Evolutionary conservation across 2,113 vertebrate species (phyloP).

Genomic region (Notarius quadriscutis): DNA sequence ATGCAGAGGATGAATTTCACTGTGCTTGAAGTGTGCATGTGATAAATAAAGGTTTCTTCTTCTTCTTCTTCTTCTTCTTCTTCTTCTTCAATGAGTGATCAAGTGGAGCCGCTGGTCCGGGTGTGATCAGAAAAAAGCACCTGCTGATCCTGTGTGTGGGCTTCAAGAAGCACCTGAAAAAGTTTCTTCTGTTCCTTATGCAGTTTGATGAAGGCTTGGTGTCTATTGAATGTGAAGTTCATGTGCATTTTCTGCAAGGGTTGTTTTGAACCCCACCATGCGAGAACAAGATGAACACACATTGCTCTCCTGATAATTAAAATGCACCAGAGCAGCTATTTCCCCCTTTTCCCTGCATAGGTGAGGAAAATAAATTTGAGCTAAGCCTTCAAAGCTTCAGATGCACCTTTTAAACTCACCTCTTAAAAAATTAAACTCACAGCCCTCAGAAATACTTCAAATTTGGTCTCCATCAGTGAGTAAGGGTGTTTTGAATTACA

Average conservation of each 20-base stretch:
- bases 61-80: too few species aligned
- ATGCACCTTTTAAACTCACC: neutral
- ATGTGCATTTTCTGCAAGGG: neutral
- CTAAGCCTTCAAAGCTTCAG: neutral
- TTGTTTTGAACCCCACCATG: neutral
- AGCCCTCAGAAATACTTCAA: neutral
- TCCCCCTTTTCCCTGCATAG: neutral
- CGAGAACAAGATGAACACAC: neutral
- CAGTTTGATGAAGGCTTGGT: neutral
- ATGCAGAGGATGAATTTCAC: too few species aligned
- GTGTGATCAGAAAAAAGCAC: too few species aligned
- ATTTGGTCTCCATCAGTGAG: conserved; percentile 25
- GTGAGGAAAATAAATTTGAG: conserved; percentile 1
- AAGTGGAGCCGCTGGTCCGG: too few species aligned
- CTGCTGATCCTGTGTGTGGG: too few species aligned
- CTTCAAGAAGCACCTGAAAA: too few species aligned
- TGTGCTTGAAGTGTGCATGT: too few species aligned
- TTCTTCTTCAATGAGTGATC: too few species aligned
- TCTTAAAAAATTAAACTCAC: conserved; percentile 5
- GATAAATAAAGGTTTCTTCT: too few species aligned
- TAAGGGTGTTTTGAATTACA: conserved; percentile 23
- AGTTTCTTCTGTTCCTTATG: too few species aligned
- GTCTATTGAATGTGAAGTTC: neutral
- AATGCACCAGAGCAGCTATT: neutral
- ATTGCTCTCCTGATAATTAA: neutral